Evolutionary conservation across 1,140 invertebrate genomes (phyloP), one percentile per base, ranked within the genome.

Genomic region (Hyposmocoma kahamanoa): DNA sequence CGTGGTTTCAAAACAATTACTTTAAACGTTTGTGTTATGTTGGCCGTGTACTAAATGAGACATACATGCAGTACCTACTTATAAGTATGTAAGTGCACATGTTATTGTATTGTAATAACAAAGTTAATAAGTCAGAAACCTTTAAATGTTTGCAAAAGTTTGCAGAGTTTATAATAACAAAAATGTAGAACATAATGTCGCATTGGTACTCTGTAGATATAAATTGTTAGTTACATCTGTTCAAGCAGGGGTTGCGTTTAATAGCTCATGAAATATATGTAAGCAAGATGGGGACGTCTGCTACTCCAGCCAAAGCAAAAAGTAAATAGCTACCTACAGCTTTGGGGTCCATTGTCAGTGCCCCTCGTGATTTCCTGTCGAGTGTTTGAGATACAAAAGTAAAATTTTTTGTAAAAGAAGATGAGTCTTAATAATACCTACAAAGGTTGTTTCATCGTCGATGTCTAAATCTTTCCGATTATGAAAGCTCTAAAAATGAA

Each of bases 251-350:
- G 70, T 71, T 69, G 73, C 51, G 69, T 71, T 76, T 79, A 84
- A 84, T 81, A 81, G 68, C 80, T 79, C 80, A 81, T 84, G 77
- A 84, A 84, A 84, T 84, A 62, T 84, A 84, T 84, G 80, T 77
- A 84, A 81, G 70, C 69, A 67, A 67, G 66, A 59, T 56, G 64
- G 62, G 57, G 54, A 57, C 50, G 58, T 65, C 61, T 69, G 61
- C 56, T 59, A 67, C 69, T 77, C 66, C 52, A 72, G 39, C 38
- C 57, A 56, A 60, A 63, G 57, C 63, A 59, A 70, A 61, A 69
- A 67, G 65, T 63, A 74, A 62, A 70, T 75, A 73, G 53, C 48
- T 67, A 67, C 51, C 55, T 67, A 69, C 55, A 71, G 60, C 61
- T 66, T 60, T 59, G 53, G 55, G 45, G 52, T 50, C 67, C 69